Conservation (phyloP, 2,797 vertebrate genomes). For the Thaleichthys pacificus region DNA sequence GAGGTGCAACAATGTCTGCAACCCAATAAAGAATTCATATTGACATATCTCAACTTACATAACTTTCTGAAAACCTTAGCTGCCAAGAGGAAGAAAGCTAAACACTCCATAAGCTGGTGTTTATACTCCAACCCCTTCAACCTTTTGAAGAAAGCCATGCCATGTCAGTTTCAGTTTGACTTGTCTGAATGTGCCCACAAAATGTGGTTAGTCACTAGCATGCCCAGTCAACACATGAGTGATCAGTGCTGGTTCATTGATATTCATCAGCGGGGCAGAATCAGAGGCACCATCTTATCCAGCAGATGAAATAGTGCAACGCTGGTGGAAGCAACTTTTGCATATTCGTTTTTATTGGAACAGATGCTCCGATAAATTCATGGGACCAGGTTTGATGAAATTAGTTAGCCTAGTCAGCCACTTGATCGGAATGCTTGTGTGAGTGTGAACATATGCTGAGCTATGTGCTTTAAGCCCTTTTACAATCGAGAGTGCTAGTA, state of each 20-base stretch:
- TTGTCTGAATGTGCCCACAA: neutral
- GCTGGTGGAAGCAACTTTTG: conserved; percentile 35
- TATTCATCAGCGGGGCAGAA: conserved; percentile 26
- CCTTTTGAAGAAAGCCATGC: neutral
- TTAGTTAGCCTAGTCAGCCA: conserved; percentile 29
- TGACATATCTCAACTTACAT: too few species aligned
- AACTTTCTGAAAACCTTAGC: too few species aligned
- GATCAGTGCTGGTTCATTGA: conserved; percentile 15
- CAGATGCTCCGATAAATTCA: conserved; percentile 35
- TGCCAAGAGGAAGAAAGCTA: too few species aligned
- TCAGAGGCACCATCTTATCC: conserved; percentile 26
- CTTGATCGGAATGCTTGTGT: conserved; percentile 20
- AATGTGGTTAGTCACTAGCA: neutral
- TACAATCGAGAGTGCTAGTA: too few species aligned
- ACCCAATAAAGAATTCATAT: neutral
- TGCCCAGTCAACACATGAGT: conserved; percentile 12
- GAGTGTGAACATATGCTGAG: conserved; percentile 35
- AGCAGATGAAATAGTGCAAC: conserved; percentile 19
- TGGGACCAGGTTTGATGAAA: conserved; percentile 25
- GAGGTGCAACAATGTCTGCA: neutral
- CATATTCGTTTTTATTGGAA: conserved; percentile 39
- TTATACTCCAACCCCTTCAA: too few species aligned
- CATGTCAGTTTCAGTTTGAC: neutral
- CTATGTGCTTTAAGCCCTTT: conserved; percentile 34
- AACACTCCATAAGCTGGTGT: too few species aligned